Base-by-base conservation (phyloP, 2,888 invertebrate species). In the Papilio gigon region DNA sequence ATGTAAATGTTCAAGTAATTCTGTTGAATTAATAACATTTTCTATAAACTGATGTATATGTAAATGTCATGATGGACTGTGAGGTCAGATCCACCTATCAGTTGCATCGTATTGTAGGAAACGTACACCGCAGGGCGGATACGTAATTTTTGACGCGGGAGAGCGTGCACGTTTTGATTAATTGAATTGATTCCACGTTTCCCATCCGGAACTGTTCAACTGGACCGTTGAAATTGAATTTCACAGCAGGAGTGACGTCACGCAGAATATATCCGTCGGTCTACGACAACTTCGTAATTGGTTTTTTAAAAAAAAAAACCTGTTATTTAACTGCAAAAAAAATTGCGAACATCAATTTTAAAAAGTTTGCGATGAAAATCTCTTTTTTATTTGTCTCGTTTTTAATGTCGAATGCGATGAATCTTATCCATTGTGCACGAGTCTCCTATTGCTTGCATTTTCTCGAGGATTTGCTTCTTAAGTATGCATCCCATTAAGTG, bases 71-170 rank as follows among this genome's bases (percentile, higher is more conserved):
- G 14, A 14, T 22, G 1, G 8, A 9, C 0, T 50, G 14, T 27
- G 14, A n/a, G 2, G 27, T 27, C 27, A 9, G 1, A 2, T 27
- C 9, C n/a, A 53, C 8, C 2, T 56, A 56, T 56, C 9, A 56
- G n/a, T 56, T 30, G 30, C 53, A 17, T 17, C 9, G n/a, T 56
- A 56, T n/a, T 27, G 9, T 56, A 37, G 33, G 30, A 22, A 14
- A 58, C 22, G 33, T 14, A 11, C 17, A 25, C 37, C 27, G 66
- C n/a, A 47, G 30, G 53, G 56, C 30, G 33, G 12, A 68, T 40
- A 30, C 40, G 64, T 40, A 64, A 64, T 68, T 64, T 64, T 68
- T 68, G 59, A 59, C 64, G 64, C 47, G 59, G 8, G 37, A 17
- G 25, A 20, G 22, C 58, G 20, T 47, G 58, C n/a, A 44, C 59